A percentile compares a stretch with the other conserved stretches of the same genome.
phyloP scores from a whole-genome alignment of 2,888 invertebrate species.

The Protophormia terraenovae region DNA sequence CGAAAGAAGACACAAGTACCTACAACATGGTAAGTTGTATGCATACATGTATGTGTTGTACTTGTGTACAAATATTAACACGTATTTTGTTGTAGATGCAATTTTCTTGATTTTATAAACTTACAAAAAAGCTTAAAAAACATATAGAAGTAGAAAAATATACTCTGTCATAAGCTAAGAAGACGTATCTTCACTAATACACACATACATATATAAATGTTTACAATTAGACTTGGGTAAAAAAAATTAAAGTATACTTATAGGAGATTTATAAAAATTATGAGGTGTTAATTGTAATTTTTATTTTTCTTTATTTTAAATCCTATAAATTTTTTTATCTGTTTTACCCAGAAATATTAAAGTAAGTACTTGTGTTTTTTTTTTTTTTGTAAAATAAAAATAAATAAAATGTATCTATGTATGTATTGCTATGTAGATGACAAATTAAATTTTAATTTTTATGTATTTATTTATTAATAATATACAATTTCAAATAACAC shows the following conservation, averaged over 20 bases:
- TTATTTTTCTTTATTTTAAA: neutral
- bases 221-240: constrained; percentile 30
- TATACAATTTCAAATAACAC: neutral
- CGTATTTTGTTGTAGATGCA: constrained; percentile 29
- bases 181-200: neutral
- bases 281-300: neutral
- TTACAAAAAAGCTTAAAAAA: neutral
- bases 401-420: too few species aligned
- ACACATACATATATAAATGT: neutral
- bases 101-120: constrained; percentile 50
- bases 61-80: constrained; percentile 18
- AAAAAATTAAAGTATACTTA: neutral
- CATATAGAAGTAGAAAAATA: neutral
- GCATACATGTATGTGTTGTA: neutral
- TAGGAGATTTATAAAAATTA: neutral
- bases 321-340: neutral
- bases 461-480: too few species aligned
- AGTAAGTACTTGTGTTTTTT: too few species aligned
- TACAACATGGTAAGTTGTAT: constrained; percentile 13
- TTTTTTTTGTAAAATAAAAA: too few species aligned
- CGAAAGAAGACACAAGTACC: neutral
- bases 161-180: neutral
- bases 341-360: too few species aligned
- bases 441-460: too few species aligned
- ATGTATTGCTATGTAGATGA: too few species aligned